phyloP scores from a whole-genome alignment of 1,140 invertebrate species.

The Plectrocnemia conspersa region DNA sequence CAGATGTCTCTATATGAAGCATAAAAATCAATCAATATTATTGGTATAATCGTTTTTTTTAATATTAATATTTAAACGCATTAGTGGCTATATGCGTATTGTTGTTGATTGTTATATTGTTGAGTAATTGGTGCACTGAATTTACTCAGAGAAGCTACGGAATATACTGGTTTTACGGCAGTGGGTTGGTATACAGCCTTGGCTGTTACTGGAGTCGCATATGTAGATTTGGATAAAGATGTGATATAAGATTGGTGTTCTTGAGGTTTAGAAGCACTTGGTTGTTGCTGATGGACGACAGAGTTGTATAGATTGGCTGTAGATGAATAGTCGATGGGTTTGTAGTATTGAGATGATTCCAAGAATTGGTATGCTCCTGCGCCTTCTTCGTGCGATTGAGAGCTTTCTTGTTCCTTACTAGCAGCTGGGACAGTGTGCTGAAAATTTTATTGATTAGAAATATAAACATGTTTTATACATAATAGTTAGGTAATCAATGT shows the following conservation, averaged over 20 bases:
- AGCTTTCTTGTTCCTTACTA: background rate
- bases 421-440: conserved; percentile 10
- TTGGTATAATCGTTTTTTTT: too few species aligned
- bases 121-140: conserved; percentile 1
- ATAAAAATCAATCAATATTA: too few species aligned
- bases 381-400: too few species aligned
- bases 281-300: background rate
- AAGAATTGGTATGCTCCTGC: background rate
- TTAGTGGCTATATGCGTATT: conserved; percentile 16
- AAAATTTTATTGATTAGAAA: conserved; percentile 1
- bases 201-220: conserved; percentile 15
- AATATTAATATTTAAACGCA: background rate
- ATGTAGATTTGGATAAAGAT: conserved; percentile 5
- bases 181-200: conserved; percentile 8
- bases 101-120: conserved; percentile 8
- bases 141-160: conserved; percentile 3
- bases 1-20: too few species aligned
- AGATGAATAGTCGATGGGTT: background rate
- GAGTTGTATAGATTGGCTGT: background rate
- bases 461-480: background rate
- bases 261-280: too few species aligned
- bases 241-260: conserved; percentile 4
- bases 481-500: background rate
- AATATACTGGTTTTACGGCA: conserved; percentile 10
- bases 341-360: background rate